Base-by-base conservation (phyloP, 2,888 invertebrate species). In the Vesta saturnalis region DNA sequence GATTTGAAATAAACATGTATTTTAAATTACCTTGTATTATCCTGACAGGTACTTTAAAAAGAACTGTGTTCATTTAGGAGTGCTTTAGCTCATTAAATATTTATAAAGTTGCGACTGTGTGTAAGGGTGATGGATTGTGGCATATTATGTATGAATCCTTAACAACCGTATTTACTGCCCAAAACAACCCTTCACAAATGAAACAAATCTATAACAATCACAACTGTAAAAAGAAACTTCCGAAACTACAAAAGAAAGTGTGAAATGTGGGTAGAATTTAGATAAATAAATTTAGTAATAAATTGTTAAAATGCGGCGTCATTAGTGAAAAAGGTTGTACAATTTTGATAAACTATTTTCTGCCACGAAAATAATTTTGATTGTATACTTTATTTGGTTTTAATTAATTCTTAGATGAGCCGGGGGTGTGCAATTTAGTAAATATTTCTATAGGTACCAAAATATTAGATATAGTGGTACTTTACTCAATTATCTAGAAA, bases 381-480 rank as follows among this genome's bases (percentile, higher is more conserved):
- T 46, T 49, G 52, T 55, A 57, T 64, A 46, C 16, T 62, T 22
- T 54, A 22, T 57, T 64, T 55, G 54, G 4, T 52, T 61, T 61
- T 21, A 18, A 15, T 52, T 52, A 21, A 15, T 52, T 52, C 12
- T 19, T 18, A 47, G 54, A 21, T 18, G 64, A 60, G 68, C 68
- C 60, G 68, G 68, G 68, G 68, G 46, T 64, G 68, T 69, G 68
- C 68, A 69, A 69, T 69, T 46, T 67, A 64, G 68, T 30, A 47
- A 59, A 19, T 58, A 16, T 39, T 39, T n/a, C 18, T 23, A 35
- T 21, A n/a, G 22, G 63, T 67, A 67, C 67, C 67, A 47, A 54
- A 43, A 46, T 67, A 67, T 67, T 67, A 65, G 65, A 46, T 55
- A 65, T 60, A 63, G 67, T 18, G 62, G 59, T 67, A 67, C 60